Conservation (phyloP, 2,113 vertebrate species). For the Tiliqua scincoides region DNA sequence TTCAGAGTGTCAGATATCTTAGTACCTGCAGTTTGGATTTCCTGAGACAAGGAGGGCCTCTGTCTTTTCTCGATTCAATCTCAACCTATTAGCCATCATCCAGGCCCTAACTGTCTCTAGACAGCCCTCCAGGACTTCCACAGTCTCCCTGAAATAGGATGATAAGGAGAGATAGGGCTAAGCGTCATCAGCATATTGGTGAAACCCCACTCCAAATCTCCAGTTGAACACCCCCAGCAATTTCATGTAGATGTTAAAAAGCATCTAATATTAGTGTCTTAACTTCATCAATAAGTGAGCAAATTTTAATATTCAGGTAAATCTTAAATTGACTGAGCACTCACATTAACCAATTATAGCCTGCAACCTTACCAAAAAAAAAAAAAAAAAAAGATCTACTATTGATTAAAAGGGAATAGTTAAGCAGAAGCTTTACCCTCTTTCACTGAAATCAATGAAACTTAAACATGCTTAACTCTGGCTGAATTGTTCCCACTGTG, state of each 20-base stretch:
- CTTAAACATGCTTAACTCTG: not conserved
- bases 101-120: too few species aligned
- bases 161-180: too few species aligned
- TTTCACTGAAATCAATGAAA: not conserved
- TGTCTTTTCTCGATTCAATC: too few species aligned
- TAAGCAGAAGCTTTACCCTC: not conserved
- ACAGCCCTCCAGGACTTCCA: too few species aligned
- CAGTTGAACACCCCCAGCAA: not conserved
- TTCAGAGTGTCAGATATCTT: too few species aligned
- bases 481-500: not conserved
- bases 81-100: too few species aligned
- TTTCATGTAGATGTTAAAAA: too few species aligned
- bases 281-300: not conserved
- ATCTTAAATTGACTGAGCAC: not conserved
- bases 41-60: too few species aligned
- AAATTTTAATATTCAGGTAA: not conserved
- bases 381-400: not conserved
- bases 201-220: too few species aligned
- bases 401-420: not conserved
- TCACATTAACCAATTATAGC: not conserved
- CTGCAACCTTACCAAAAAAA: not conserved
- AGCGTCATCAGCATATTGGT: too few species aligned
- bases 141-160: too few species aligned
- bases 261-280: not conserved
- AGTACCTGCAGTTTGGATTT: too few species aligned